Conservation (phyloP, 2,113 vertebrate species). For the Tyrannus savana region DNA sequence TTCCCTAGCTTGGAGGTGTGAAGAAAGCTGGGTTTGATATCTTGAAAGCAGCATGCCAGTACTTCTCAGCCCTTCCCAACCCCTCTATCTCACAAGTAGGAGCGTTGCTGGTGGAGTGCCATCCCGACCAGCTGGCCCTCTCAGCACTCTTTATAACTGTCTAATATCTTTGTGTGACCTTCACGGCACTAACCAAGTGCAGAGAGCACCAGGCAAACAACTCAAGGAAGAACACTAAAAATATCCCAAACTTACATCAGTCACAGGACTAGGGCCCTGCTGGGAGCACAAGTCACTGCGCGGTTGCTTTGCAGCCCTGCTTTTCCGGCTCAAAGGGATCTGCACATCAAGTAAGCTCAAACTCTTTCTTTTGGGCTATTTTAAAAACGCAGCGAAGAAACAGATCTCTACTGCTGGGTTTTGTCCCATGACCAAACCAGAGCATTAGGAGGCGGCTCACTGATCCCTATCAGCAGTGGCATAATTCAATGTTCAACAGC, state of each 20-base stretch:
- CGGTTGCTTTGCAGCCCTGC: background rate
- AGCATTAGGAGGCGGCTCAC: background rate
- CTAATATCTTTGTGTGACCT: slow-evolving; percentile 48
- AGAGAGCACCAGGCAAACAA: slow-evolving; percentile 22
- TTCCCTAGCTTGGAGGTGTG: background rate
- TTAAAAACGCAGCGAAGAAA: background rate
- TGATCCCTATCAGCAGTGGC: background rate
- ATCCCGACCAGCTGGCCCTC: slow-evolving; percentile 32
- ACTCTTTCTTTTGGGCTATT: background rate
- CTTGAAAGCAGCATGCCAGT: slow-evolving; percentile 19
- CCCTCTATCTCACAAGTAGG: slow-evolving; percentile 18
- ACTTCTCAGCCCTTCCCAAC: background rate
- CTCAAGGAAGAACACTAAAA: slow-evolving; percentile 43
- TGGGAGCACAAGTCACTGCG: background rate
- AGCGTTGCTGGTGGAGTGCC: slow-evolving; percentile 18
- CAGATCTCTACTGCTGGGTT: background rate
- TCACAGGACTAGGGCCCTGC: background rate
- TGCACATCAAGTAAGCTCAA: background rate
- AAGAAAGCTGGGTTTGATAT: slow-evolving; percentile 37
- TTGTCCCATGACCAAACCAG: slow-evolving; percentile 12
- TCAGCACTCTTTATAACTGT: background rate
- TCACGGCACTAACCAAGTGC: background rate
- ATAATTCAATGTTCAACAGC: background rate
- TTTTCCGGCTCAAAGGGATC: background rate
- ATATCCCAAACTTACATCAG: background rate